Base-by-base conservation (phyloP, 2,113 vertebrate species). In the Morone chrysops region DNA sequence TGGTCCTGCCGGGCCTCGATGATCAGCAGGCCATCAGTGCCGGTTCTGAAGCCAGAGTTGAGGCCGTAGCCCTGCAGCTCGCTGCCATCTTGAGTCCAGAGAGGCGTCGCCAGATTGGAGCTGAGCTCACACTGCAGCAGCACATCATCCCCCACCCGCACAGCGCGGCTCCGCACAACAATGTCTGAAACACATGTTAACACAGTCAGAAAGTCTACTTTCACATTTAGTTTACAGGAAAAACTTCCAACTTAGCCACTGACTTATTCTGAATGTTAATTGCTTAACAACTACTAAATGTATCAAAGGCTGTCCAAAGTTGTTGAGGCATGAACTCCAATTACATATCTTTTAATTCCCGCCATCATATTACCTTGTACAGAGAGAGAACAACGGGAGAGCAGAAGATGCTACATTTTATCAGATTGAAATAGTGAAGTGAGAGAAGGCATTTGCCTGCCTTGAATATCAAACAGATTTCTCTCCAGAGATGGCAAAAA, bases 111-210 rank as follows among this genome's bases (percentile, higher is more conserved):
- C 90, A 98, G 87, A 93, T 99, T 99, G 82, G 98, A 99, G 38
- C 90, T 95, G 87, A 98, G 96, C 87, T 98, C 97, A 0, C 98
- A 99, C 89, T 97, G 97, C 87, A 99, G 92, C 66, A 99, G 96
- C 80, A 98, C 95, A 0, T 99, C 97, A 0, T 98, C 96, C 0
- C 97, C 97, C 14, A 93, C 95, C 81, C 96, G 94, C 82, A 99
- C 97, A 0, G 94, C 95, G 80, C 97, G 96, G 62, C 91, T 96
- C 88, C 95, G 97, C 92, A 90, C 84, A 4, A 76, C 81, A 6
- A 84, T 74, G 7, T 82, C 85, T 93, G 70, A 73, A 89, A 89
- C 9, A 82, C 36, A 83, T 5, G 72, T 31, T 7, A 48, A 50
- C 1, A 61, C 20, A 20, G 22, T 5, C 47, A 18, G 63, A 47